Conservation (phyloP, 2,113 vertebrate species). For the Hippolais icterina region DNA sequence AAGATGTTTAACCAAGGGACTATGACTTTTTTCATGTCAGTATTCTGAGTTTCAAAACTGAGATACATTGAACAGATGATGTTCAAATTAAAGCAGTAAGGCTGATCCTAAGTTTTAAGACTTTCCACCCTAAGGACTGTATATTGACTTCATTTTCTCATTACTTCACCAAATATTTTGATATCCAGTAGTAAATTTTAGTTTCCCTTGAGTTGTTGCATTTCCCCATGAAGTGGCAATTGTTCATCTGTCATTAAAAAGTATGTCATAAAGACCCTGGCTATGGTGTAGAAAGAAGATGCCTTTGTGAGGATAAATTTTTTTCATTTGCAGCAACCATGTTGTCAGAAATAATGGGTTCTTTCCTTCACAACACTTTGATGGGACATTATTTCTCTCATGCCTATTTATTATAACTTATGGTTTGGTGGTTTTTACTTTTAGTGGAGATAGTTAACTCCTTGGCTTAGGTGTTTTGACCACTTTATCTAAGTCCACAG, state of each 20-base stretch:
- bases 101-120: background rate
- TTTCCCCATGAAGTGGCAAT: background rate
- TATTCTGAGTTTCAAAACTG: background rate
- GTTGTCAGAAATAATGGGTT: accelerated
- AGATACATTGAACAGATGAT: background rate
- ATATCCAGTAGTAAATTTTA: background rate
- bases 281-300: background rate
- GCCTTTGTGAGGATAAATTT: background rate
- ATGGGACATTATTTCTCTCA: background rate
- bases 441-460: background rate
- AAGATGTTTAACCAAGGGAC: background rate
- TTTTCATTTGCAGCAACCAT: background rate
- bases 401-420: background rate
- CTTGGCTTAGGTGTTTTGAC: background rate
- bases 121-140: background rate
- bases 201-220: background rate
- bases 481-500: background rate
- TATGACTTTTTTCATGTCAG: background rate
- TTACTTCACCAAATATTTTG: background rate
- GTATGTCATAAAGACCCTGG: background rate
- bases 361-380: background rate
- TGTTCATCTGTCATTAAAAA: background rate
- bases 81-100: background rate
- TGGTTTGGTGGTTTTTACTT: background rate
- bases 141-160: background rate